Conservation (phyloP, 2,888 invertebrate species). For the Ceraclea dissimilis region DNA sequence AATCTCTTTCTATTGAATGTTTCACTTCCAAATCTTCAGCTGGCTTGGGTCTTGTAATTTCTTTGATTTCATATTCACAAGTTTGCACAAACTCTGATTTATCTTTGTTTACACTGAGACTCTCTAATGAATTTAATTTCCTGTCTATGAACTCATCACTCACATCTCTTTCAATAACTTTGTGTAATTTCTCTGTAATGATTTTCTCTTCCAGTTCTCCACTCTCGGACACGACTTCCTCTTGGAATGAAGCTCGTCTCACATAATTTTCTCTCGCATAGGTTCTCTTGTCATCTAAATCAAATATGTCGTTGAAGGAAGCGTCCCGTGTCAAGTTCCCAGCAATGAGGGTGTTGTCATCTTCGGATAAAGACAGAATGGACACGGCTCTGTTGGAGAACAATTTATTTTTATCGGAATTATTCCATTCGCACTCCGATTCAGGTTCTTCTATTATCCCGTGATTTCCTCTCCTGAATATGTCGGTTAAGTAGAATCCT, state of each 20-base stretch:
- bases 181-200: constrained; percentile 39
- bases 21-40: not conserved
- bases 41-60: not conserved
- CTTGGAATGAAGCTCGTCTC: constrained; percentile 44
- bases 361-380: constrained; percentile 59
- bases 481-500: constrained; percentile 41
- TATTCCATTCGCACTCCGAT: constrained; percentile 34
- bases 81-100: constrained; percentile 14
- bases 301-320: constrained; percentile 51
- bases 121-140: not conserved
- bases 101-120: not conserved
- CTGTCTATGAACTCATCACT: constrained; percentile 34
- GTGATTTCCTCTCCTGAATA: constrained; percentile 40
- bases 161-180: constrained; percentile 43
- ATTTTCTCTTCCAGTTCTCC: constrained; percentile 37
- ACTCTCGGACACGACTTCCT: constrained; percentile 38
- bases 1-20: not conserved
- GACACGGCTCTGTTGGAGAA: constrained; percentile 50
- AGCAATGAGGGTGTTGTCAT: constrained; percentile 51
- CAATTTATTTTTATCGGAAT: constrained; percentile 32
- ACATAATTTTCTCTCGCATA: constrained; percentile 45
- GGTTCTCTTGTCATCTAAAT: constrained; percentile 47
- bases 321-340: constrained; percentile 50
- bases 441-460: constrained; percentile 48
- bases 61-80: constrained; percentile 18